These are phyloP conservation scores for Cremastinae sp. DNA, from an alignment of 2,888 invertebrate species.

Conservation along the genomic window DNA sequence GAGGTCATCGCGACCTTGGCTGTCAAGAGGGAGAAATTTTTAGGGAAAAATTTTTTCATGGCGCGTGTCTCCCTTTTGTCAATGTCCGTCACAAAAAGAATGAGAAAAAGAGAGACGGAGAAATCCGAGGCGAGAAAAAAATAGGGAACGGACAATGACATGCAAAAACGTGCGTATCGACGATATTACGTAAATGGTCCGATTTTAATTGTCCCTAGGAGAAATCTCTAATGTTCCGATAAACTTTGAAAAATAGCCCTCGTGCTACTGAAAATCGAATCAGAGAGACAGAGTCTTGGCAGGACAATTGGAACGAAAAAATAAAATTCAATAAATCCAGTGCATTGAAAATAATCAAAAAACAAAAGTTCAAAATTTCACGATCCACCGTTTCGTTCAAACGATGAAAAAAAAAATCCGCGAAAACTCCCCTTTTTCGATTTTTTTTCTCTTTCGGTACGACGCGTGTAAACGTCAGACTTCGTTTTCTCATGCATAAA, in stretches of 20 bases:
- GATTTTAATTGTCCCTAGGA: conserved; percentile 74
- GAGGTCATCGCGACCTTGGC: conserved; percentile 75
- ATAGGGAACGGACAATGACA: conserved; percentile 70
- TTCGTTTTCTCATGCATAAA: conserved; percentile 48
- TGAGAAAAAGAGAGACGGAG: conserved; percentile 47
- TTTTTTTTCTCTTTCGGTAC: neutral
- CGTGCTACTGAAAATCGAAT: neutral
- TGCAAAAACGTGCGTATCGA: conserved; percentile 73
- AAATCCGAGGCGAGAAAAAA: conserved; percentile 21
- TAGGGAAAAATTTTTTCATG: conserved; percentile 69
- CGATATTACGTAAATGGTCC: conserved; percentile 69
- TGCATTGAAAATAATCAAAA: no score
- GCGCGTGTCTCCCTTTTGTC: conserved; percentile 48
- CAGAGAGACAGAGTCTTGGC: conserved; percentile 45
- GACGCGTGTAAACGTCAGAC: conserved; percentile 25
- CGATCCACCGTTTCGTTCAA: conserved; percentile 64
- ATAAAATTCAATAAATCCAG: no score
- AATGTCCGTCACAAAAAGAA: conserved; percentile 31
- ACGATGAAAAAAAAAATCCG: conserved; percentile 63
- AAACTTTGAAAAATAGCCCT: conserved; percentile 14
- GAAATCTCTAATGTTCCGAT: conserved; percentile 10
- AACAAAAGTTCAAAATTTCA: no score
- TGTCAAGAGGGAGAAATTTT: conserved; percentile 67
- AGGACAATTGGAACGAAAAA: neutral
- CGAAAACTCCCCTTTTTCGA: conserved; percentile 52